Evolutionary conservation across 2,888 invertebrate genomes (phyloP), one percentile per base, ranked within the genome.

Genomic region (Stratiomys singularior): DNA sequence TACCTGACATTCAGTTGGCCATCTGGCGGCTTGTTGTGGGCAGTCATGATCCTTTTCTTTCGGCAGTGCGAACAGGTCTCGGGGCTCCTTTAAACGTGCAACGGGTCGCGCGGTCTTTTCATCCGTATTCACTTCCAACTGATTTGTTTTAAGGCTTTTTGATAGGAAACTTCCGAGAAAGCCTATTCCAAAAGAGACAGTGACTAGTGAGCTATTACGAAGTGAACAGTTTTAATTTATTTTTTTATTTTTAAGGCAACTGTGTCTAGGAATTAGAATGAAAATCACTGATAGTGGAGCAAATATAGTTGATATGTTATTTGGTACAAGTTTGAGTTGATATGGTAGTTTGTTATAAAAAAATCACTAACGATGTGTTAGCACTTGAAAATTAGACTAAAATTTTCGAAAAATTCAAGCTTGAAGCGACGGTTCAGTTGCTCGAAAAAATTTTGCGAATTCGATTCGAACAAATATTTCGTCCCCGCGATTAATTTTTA

Each of bases 1-100:
- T 86, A 95, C 95, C 90, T 96, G 95, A 87, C 96, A 96, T 89
- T 96, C 96, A 63, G 94, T 92, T 23, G 96, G 96, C 95, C 95
- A 96, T 85, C 95, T 89, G 78, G 95, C 92, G 82, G 93, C 92
- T 88, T 95, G 95, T 83, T 92, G 92, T 76, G 93, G 90, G 84
- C 91, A 92, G 83, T 92, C 92, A 83, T 91, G 88, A 81, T 87
- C 87, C 84, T 85, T 87, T 85, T 92, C 92, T 84, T 90, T 92
- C 79, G 92, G 92, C 81, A 92, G 88, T 76, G 92, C 91, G 86
- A 93, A 93, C 78, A 93, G 88, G 84, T 94, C 93, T 81, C 92
- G 88, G 18, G 93, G 92, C 83, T 93, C 93, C 84, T 89, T 91
- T 78, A 92, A 85, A 83, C 91, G 91, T 47, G 92, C 91, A 83